Evolutionary conservation across 2,888 invertebrate genomes (phyloP).

Genomic region (Thereva nobilitata): DNA sequence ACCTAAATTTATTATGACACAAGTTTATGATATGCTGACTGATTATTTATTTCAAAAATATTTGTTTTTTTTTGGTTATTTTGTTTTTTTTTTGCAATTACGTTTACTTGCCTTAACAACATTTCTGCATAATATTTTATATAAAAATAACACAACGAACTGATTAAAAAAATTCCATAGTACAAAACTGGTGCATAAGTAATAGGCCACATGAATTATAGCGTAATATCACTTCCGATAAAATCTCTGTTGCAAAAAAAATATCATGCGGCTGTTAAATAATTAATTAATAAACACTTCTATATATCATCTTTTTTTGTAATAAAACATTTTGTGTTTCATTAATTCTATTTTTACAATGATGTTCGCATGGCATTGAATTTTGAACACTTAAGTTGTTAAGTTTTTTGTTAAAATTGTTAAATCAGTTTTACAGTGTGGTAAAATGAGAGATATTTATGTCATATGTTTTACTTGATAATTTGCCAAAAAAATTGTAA

Average conservation of each 20-base stretch:
- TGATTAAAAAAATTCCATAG: constrained; percentile 30
- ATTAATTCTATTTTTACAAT: too few species aligned
- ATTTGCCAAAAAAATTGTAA: too few species aligned
- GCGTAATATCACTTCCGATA: constrained; percentile 17
- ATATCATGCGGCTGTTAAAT: constrained; percentile 28
- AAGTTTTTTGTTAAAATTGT: too few species aligned
- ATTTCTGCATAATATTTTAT: constrained; percentile 25
- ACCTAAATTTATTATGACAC: constrained; percentile 65
- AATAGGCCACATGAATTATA: constrained; percentile 28
- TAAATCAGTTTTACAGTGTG: too few species aligned
- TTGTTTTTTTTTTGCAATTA: constrained; percentile 27
- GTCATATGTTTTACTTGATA: too few species aligned
- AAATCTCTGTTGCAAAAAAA: constrained; percentile 19
- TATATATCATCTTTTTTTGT: constrained; percentile 11
- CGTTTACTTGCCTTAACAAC: constrained; percentile 33
- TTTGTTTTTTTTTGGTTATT: constrained; percentile 41
- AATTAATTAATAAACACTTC: constrained; percentile 27
- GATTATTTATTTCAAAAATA: constrained; percentile 31
- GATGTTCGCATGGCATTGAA: too few species aligned
- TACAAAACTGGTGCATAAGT: constrained; percentile 30
- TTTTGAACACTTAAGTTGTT: too few species aligned
- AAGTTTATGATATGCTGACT: constrained; percentile 34
- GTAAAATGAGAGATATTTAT: too few species aligned
- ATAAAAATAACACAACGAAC: constrained; percentile 32
- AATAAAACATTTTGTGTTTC: too few species aligned